Percentiles rank a stretch among this genome's conserved stretches.
Evolutionary conservation across 2,888 invertebrate genomes (phyloP).

Genomic region (Agriopis aurantiaria): DNA sequence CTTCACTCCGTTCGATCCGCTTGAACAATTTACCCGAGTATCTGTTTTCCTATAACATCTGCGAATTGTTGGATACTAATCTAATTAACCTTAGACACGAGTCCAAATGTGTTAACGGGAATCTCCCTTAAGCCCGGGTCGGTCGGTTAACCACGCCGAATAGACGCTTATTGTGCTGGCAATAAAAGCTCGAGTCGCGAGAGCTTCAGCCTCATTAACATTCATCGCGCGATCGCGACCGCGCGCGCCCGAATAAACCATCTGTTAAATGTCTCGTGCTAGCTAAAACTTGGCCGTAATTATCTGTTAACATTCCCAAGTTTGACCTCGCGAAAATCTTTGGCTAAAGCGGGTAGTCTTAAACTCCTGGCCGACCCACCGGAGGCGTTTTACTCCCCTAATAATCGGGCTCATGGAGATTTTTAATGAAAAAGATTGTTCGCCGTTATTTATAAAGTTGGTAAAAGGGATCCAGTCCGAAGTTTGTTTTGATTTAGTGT

Average conservation of each 20-base stretch:
- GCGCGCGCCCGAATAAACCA: conserved; percentile 83
- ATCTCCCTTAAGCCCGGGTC: conserved; percentile 67
- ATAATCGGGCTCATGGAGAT: conserved; percentile 84
- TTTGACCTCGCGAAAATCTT: conserved; percentile 85
- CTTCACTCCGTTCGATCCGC: conserved; percentile 23
- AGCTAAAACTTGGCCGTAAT: conserved; percentile 84
- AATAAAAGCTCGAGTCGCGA: conserved; percentile 67
- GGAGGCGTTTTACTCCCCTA: conserved; percentile 83
- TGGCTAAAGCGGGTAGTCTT: conserved; percentile 69
- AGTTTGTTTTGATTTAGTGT: conserved; percentile 85
- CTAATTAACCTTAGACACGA: conserved; percentile 85
- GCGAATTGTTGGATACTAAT: conserved; percentile 79
- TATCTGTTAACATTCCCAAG: conserved; percentile 86
- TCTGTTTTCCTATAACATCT: conserved; percentile 71
- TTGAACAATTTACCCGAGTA: conserved; percentile 52
- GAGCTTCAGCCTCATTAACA: conserved; percentile 76
- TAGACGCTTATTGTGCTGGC: conserved; percentile 56
- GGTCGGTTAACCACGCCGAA: conserved; percentile 55
- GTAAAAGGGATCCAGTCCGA: conserved; percentile 79
- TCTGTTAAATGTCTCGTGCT: conserved; percentile 86
- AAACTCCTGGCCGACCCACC: conserved; percentile 71
- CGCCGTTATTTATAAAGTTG: conserved; percentile 84
- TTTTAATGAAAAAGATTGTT: conserved; percentile 86
- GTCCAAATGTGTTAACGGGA: conserved; percentile 84
- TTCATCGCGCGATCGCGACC: conserved; percentile 84